phyloP scores from a whole-genome alignment of 1,140 invertebrate species.

The Helicoverpa armigera region DNA sequence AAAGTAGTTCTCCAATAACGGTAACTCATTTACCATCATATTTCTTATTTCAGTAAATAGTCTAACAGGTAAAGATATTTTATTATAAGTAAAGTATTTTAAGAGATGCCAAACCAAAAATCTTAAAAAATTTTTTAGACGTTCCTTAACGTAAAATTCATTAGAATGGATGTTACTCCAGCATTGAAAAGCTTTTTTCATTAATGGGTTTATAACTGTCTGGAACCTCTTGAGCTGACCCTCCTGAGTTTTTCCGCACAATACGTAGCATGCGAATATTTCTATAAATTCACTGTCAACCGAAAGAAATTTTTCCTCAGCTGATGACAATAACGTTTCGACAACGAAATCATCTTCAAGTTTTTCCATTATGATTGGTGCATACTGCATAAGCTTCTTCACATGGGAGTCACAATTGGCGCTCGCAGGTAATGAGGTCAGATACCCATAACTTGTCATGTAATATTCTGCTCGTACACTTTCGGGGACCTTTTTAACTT shows the following conservation, averaged over 20 bases:
- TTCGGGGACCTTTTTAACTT: conserved; percentile 59
- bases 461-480: conserved; percentile 60
- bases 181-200: conserved; percentile 55
- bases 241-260: conserved; percentile 55
- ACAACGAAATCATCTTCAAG: conserved; percentile 58
- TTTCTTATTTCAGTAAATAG: conserved; percentile 59
- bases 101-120: conserved; percentile 45
- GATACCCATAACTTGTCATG: conserved; percentile 64
- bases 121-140: conserved; percentile 51
- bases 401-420: conserved; percentile 53
- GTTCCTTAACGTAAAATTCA: conserved; percentile 47
- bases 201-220: conserved; percentile 57
- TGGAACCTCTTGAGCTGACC: conserved; percentile 56
- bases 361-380: conserved; percentile 58
- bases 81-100: conserved; percentile 15
- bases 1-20: conserved; percentile 58
- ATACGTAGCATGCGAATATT: conserved; percentile 57
- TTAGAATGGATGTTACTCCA: conserved; percentile 54
- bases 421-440: conserved; percentile 63
- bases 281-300: conserved; percentile 28
- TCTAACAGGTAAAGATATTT: conserved; percentile 56
- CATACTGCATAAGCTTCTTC: conserved; percentile 41
- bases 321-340: conserved; percentile 55
- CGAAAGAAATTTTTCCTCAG: conserved; percentile 50
- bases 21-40: conserved; percentile 55